phyloP scores from a whole-genome alignment of 1,140 invertebrate genomes.

The Caenorhabditis elegans region DNA sequence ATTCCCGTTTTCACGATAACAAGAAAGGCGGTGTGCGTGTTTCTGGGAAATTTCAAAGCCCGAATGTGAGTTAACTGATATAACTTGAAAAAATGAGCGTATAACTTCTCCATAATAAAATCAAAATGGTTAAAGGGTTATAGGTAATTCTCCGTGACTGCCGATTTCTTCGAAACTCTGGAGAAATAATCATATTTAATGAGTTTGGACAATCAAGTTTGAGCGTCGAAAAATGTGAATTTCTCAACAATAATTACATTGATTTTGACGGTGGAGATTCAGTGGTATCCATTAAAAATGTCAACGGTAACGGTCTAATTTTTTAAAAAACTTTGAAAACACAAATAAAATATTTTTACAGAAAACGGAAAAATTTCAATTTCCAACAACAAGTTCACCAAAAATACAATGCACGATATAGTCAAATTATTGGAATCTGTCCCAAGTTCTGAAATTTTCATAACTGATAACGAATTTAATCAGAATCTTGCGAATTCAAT shows the following conservation, averaged over 20 bases:
- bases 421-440: not conserved
- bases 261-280: not conserved
- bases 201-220: not conserved
- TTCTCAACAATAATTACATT: not conserved
- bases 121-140: too few relatives aligned
- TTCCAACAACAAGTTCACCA: not conserved
- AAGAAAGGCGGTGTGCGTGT: constrained; percentile 9
- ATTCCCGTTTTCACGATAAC: constrained; percentile 30
- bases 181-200: not conserved
- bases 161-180: constrained; percentile 10
- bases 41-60: not conserved
- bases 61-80: not conserved
- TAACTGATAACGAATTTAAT: not conserved
- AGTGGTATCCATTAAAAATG: not conserved
- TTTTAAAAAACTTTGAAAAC: not conserved
- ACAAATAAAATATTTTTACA: not conserved
- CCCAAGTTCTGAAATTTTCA: not conserved
- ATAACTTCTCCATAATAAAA: too few relatives aligned
- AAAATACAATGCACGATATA: constrained; percentile 32
- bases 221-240: not conserved
- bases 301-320: not conserved
- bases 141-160: constrained; percentile 7
- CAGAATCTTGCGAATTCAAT: constrained; percentile 7
- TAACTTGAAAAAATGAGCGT: too few relatives aligned
- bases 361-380: not conserved